These are phyloP conservation scores for Macaca mulatta DNA, from an alignment of 2,113 vertebrate species.

Conservation along the genomic window DNA sequence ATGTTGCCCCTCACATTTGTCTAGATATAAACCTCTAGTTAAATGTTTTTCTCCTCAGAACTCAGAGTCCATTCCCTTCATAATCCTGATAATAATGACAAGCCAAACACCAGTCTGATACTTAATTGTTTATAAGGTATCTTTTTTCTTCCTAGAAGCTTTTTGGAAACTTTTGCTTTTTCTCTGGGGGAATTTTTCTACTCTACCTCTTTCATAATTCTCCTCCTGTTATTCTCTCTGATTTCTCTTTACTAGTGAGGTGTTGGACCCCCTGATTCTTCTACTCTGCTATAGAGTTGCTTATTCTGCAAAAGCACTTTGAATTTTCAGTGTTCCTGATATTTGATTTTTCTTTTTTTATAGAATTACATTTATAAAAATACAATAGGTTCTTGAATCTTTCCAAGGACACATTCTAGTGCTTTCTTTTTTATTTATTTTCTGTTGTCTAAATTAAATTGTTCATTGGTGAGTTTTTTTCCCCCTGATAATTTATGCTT, in stretches of 20 bases:
- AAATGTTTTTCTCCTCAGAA: not conserved
- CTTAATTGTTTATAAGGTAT: not conserved
- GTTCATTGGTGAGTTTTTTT: not conserved
- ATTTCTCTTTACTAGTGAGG: not conserved
- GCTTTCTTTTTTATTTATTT: not conserved
- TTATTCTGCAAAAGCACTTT: not conserved
- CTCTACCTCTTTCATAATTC: not conserved
- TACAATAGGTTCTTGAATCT: not conserved
- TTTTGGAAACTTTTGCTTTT: not conserved
- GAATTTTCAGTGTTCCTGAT: not conserved
- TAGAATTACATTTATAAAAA: not conserved
- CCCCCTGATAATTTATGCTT: not conserved
- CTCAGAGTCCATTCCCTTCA: not conserved
- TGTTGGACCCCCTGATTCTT: not conserved
- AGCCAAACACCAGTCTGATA: not conserved
- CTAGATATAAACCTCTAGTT: not conserved
- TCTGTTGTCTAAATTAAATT: not conserved
- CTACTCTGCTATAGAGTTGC: not conserved
- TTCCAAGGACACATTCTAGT: not conserved
- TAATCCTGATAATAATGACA: not conserved
- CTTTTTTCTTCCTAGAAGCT: not conserved
- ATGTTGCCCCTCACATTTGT: not conserved
- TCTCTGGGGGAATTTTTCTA: not conserved
- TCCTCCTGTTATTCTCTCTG: not conserved
- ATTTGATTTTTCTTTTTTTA: not conserved